These are phyloP conservation scores for Pristis pectinata DNA, from an alignment of 2,797 vertebrate genomes.

Conservation along the genomic window DNA sequence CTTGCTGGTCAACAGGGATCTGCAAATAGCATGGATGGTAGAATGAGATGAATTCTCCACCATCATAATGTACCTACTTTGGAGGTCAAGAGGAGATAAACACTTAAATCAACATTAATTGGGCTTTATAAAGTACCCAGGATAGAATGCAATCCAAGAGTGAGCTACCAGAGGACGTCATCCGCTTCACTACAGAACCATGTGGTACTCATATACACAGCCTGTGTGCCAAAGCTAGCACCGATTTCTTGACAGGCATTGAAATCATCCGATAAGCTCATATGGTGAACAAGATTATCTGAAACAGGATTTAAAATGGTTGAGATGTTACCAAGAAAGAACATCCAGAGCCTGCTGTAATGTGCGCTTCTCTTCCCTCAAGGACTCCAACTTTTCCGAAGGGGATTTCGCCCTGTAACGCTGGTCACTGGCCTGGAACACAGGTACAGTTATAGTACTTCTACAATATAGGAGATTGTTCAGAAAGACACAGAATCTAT, in stretches of 20 bases:
- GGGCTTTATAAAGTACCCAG: neutral
- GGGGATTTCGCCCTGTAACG: constrained; percentile 50
- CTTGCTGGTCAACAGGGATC: neutral
- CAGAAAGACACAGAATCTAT: neutral
- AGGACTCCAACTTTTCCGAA: constrained; percentile 53
- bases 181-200: neutral
- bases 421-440: constrained; percentile 56
- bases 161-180: too few species aligned
- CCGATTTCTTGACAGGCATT: neutral
- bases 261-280: neutral
- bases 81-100: neutral
- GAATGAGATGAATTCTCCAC: neutral
- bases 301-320: neutral
- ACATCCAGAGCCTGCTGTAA: constrained; percentile 61
- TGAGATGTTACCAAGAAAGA: constrained; percentile 61
- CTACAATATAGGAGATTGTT: neutral
- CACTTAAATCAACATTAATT: neutral
- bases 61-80: neutral
- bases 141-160: neutral
- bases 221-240: neutral
- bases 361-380: constrained; percentile 60
- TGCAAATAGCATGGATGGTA: neutral
- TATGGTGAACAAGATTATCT: neutral
- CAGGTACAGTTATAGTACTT: constrained; percentile 18
- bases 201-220: neutral